These are phyloP conservation scores for Perca flavescens DNA, from an alignment of 2,113 vertebrate genomes.

Conservation along the genomic window DNA sequence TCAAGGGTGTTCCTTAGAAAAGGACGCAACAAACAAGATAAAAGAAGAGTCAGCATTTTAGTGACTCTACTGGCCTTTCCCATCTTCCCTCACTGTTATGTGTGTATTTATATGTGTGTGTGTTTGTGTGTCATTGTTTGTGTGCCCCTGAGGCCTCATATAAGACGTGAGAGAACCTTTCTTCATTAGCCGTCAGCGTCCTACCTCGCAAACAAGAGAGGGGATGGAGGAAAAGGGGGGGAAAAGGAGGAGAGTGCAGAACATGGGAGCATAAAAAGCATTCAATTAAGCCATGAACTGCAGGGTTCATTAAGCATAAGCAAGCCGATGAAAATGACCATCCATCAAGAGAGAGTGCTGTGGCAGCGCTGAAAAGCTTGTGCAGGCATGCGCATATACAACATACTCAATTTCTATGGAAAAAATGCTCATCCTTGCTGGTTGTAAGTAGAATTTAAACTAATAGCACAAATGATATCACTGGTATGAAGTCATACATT, in stretches of 20 bases:
- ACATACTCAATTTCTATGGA: conserved; percentile 9
- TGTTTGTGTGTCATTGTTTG: conserved; percentile 8
- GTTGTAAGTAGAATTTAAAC: conserved; percentile 24
- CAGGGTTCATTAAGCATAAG: conserved; percentile 83
- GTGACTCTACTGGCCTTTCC: conserved; percentile 28
- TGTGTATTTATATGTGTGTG: conserved; percentile 1
- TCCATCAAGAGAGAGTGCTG: conserved; percentile 77
- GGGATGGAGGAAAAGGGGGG: neutral
- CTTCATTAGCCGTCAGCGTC: conserved; percentile 68
- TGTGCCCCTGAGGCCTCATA: conserved; percentile 50
- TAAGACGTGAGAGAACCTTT: conserved; percentile 49
- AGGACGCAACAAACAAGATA: conserved; percentile 24
- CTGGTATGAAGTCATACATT: neutral
- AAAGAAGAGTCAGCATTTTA: conserved; percentile 57
- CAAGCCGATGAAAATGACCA: conserved; percentile 83
- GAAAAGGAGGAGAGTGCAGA: conserved; percentile 39
- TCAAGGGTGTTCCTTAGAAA: conserved; percentile 26
- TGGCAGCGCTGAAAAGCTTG: conserved; percentile 32
- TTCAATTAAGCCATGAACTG: conserved; percentile 84
- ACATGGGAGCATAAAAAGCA: conserved; percentile 77
- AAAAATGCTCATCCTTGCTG: conserved; percentile 4
- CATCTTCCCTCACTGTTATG: neutral
- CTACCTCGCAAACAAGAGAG: conserved; percentile 54
- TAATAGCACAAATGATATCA: conserved; percentile 1
- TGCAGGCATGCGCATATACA: conserved; percentile 30